Evolutionary conservation across 2,888 invertebrate genomes (phyloP).

Genomic region (Xanthorhoe spadicearia): DNA sequence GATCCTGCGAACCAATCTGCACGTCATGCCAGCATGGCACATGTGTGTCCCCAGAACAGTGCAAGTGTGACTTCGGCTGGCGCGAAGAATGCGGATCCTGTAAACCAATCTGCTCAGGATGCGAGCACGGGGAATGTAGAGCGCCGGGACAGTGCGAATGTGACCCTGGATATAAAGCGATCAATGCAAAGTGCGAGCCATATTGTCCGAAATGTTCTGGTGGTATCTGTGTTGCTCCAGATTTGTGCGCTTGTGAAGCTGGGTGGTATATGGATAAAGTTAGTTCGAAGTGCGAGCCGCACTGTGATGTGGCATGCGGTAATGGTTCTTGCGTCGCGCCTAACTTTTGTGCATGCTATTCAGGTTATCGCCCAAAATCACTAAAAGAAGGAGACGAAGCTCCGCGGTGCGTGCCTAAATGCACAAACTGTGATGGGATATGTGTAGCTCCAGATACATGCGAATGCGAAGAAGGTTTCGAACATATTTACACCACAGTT

Average conservation of each 20-base stretch:
- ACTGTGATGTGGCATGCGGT: conserved; percentile 47
- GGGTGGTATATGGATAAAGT: conserved; percentile 45
- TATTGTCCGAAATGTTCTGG: conserved; percentile 46
- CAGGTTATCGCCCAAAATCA: conserved; percentile 36
- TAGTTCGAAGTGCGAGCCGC: conserved; percentile 41
- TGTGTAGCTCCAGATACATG: conserved; percentile 23
- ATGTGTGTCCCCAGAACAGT: conserved; percentile 11
- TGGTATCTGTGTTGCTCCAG: conserved; percentile 48
- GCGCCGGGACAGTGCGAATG: conserved; percentile 41
- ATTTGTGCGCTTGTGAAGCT: conserved; percentile 44
- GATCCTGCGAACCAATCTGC: conserved; percentile 23
- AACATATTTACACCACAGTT: conserved; percentile 14
- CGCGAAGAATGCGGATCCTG: conserved; percentile 31
- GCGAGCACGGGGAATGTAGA: conserved; percentile 38
- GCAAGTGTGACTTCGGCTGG: conserved; percentile 35
- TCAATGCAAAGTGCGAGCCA: conserved; percentile 39
- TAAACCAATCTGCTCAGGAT: conserved; percentile 31
- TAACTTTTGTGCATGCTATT: conserved; percentile 48
- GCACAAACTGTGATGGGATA: conserved; percentile 28
- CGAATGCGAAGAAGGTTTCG: conserved; percentile 22
- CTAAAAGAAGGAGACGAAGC: conserved; percentile 10
- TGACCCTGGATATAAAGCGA: conserved; percentile 34
- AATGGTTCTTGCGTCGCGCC: conserved; percentile 52
- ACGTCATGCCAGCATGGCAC: conserved; percentile 30
- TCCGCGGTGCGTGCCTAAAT: conserved; percentile 20